Conservation (phyloP, 2,888 invertebrate species). For the Clusia tigrina region DNA sequence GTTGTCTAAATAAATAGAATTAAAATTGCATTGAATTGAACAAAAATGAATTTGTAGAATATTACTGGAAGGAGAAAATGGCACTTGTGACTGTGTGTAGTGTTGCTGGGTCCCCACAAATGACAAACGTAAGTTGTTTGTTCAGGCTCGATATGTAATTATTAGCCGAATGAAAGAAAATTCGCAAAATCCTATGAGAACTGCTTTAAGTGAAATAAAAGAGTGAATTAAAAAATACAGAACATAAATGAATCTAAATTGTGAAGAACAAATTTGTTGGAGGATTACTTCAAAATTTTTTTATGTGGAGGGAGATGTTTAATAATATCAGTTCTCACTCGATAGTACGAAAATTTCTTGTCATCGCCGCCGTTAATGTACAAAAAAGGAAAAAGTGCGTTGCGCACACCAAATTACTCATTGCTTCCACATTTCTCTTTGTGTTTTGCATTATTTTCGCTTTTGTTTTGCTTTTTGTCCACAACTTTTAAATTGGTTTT, state of each 20-base stretch:
- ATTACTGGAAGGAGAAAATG: constrained; percentile 63
- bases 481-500: too few relatives aligned
- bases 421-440: constrained; percentile 29
- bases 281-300: neutral
- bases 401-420: constrained; percentile 46
- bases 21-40: neutral
- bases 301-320: neutral
- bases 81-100: constrained; percentile 78
- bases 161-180: too few relatives aligned
- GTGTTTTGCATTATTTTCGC: constrained; percentile 30
- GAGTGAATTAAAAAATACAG: too few relatives aligned
- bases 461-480: constrained; percentile 29
- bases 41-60: constrained; percentile 22
- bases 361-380: constrained; percentile 30
- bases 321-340: too few relatives aligned
- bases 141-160: too few relatives aligned
- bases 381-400: constrained; percentile 47
- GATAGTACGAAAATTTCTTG: too few relatives aligned
- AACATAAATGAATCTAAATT: too few relatives aligned
- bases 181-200: too few relatives aligned
- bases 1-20: neutral
- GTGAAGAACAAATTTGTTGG: neutral
- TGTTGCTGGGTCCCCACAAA: constrained; percentile 70
- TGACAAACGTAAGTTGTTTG: too few relatives aligned
- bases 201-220: too few relatives aligned